Conservation (phyloP, 2,113 vertebrate species). For the Uria aalge region DNA sequence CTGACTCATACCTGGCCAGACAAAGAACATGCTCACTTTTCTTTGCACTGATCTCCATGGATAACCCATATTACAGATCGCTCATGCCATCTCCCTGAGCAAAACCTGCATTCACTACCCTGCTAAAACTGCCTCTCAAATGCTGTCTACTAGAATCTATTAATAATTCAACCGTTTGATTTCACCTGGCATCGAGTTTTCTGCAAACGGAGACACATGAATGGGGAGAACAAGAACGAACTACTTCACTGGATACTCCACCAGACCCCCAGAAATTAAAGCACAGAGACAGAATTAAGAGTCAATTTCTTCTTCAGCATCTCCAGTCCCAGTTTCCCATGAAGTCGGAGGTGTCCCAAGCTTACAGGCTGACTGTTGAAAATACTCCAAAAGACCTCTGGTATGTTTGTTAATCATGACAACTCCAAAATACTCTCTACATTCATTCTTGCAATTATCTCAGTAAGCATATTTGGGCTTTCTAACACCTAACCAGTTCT, state of each 20-base stretch:
- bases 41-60: neutral
- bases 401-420: neutral
- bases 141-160: neutral
- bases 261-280: neutral
- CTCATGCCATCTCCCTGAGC: neutral
- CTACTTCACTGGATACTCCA: neutral
- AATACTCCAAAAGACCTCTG: neutral
- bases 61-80: neutral
- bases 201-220: neutral
- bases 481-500: neutral
- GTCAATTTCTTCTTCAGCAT: neutral
- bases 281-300: neutral
- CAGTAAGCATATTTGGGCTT: neutral
- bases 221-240: neutral
- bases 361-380: neutral
- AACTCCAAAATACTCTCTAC: neutral
- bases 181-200: neutral
- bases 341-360: neutral
- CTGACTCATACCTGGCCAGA: conserved; percentile 3
- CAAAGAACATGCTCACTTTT: neutral
- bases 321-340: neutral
- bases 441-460: neutral
- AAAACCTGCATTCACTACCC: neutral
- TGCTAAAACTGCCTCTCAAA: neutral
- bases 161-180: neutral